Base-by-base conservation (phyloP, 64 coral and sea anemone species). In the Cladopsammia gracilis region DNA sequence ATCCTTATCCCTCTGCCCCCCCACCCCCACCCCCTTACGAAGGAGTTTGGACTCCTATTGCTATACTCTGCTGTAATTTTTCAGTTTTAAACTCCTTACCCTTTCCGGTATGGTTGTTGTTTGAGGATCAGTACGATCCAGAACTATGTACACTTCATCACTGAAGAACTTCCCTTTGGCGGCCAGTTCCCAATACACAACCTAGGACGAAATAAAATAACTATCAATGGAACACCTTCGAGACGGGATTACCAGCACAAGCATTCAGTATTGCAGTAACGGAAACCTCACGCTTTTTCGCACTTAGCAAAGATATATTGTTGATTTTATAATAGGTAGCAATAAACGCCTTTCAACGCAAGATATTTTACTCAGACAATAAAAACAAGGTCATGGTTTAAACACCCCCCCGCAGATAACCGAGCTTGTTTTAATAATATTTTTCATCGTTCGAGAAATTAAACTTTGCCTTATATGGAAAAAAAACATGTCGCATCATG, bases 61-160 rank as follows among this genome's bases (percentile, higher is more conserved):
- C 53, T 10, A 56, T 10, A 56, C 53, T 12, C 12, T 56, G 12
- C 12, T 56, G 7, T 56, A 7, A 7, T 1, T 6, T 56, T 6
- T 56, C 53, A 7, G 53, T 56, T 56, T 56, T 56, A 6, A 56
- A 56, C 12, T 56, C 53, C 43, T 47, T 73, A 73, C 43, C 15
- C 25, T 73, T 18, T 6, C 71, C 4, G 71, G 43, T 56, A 56
- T 12, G 7, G 7, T 56, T 56, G 53, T 56, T 73, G 71, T 46
- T 19, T 73, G 34, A 46, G 43, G 26, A 47, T 43, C 34, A 7
- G 59, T 65, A 65, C 79, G 44, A 43, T 65, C 65, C 59, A 83
- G 44, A 4, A 83, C 44, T 47, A 83, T 66, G 59, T 83, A 83
- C 15, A 83, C 79, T 48, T 83, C 79, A 11, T 83, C 58, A 25